Evolutionary conservation across 1,140 invertebrate genomes (phyloP), one percentile per base, ranked within the genome.

Genomic region (Lepeophtheirus salmonis): DNA sequence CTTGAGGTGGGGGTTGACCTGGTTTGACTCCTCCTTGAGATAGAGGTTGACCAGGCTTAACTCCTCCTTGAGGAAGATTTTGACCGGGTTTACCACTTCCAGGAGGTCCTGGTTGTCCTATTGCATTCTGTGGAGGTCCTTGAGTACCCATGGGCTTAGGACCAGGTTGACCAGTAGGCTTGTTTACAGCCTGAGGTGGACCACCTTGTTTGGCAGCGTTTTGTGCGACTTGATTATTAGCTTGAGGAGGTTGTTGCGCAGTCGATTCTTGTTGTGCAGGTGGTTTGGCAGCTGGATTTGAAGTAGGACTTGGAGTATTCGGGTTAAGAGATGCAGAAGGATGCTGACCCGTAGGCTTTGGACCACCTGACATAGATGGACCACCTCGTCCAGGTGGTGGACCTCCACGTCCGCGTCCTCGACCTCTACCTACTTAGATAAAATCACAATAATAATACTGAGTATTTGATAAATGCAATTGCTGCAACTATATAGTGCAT

Each of bases 371-470:
- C n/a, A n/a, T n/a, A 50, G 49, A 20, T 12, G 49, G 52, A 21
- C 52, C 52, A 14, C 52, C 52, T 14, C 52, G 18, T 41, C 55
- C 23, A 23, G 23, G 30, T 10, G 30, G 30, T 41, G 30, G 23
- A 12, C 55, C 55, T n/a, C 55, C 55, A 17, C 55, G 22, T 2
- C 55, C 55, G n/a, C 55, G 2, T 1, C 55, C 55, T 48, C 55
- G 55, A 2, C 55, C 55, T 14, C 55, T 17, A 26, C 55, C 55
- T 57, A 21, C n/a, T 41, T 41, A 41, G n/a, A 41, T n/a, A 41
- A 41, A 41, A n/a, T n/a, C 6, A 41, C n/a, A 6, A n/a, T 41
- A 41, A n/a, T n/a, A 41, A 10, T 41, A 41, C 6, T n/a, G n/a
- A n/a, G n/a, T n/a, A n/a, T n/a, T n/a, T n/a, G n/a, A n/a, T n/a